Evolutionary conservation across 2,888 invertebrate species (phyloP).

Genomic region (Ernsta delagoae): DNA sequence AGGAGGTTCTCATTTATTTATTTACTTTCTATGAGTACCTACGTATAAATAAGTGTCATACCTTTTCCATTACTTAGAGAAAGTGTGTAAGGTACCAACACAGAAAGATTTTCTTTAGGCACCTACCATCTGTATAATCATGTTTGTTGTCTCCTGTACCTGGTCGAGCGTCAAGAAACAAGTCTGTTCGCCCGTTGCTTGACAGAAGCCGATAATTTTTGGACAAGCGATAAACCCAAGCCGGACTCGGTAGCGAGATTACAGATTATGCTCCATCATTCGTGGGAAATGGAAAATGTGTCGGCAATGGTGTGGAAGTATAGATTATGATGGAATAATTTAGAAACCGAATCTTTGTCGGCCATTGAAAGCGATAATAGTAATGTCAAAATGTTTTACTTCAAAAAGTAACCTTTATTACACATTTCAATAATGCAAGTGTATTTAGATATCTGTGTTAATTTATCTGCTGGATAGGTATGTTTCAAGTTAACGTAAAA

Average conservation of each 20-base stretch:
- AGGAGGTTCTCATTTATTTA: too few species aligned
- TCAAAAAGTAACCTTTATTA: neutral
- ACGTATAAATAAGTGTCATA: too few species aligned
- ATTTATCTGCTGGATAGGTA: too few species aligned
- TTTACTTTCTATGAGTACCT: too few species aligned
- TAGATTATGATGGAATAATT: slow-evolving; percentile 34
- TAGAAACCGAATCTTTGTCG: slow-evolving; percentile 12
- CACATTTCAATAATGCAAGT: neutral
- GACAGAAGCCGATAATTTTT: slow-evolving; percentile 56
- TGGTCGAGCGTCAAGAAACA: slow-evolving; percentile 25
- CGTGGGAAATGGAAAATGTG: slow-evolving; percentile 43
- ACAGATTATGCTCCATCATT: slow-evolving; percentile 44
- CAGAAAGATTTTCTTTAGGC: neutral
- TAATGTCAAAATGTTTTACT: neutral
- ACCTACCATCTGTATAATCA: neutral
- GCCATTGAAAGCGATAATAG: neutral
- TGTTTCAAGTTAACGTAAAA: too few species aligned
- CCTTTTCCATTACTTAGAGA: too few species aligned
- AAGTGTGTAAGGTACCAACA: too few species aligned
- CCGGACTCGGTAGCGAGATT: slow-evolving; percentile 40
- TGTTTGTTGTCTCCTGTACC: slow-evolving; percentile 10
- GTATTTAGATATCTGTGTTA: too few species aligned
- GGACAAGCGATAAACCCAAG: slow-evolving; percentile 54
- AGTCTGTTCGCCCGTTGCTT: slow-evolving; percentile 36
- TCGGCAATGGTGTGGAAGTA: slow-evolving; percentile 37